Evolutionary conservation across 2,888 invertebrate species (phyloP), one percentile per base, ranked within the genome.

Genomic region (Atethmia centrago): DNA sequence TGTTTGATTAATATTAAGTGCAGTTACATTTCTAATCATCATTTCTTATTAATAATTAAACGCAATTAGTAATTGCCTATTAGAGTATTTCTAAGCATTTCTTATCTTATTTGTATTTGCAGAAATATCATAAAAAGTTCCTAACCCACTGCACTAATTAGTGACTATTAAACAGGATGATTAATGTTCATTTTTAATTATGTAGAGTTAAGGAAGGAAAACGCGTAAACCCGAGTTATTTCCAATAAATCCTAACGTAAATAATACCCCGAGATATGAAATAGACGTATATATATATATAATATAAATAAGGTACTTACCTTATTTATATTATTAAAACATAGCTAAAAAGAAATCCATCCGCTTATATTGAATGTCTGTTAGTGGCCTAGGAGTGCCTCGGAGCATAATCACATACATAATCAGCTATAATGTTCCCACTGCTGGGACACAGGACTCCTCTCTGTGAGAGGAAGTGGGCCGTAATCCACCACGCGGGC

Each of bases 121-220:
- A 69, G 28, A 16, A 79, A 62, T 45, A 51, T 49, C 16, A 36
- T 3, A 45, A 28, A 36, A 16, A 28, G 5, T n/a, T 45, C 14
- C 21, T 25, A n/a, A 45, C 59, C 4, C 28, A 53, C 16, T 36
- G n/a, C n/a, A 21, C 21, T 63, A 66, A 70, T 82, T 47, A 71
- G 12, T 31, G 31, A 62, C 7, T n/a, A 69, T 58, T 36, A 28
- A 14, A 58, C 59, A 42, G 53, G 2, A 55, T 55, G 53, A 64
- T 71, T 31, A 40, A 66, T 58, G 47, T n/a, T 53, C 19, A 49
- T 66, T 82, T 63, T 82, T 53, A 59, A 58, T 28, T 58, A 56
- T 53, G 40, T 28, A 36, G 9, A 42, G 21, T 64, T 28, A 49
- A 79, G 79, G 79, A 79, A 79, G 82, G 82, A 82, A 79, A 79